A percentile compares a stretch with the other conserved stretches of the same genome.
These are phyloP conservation scores for Ancistrus triradiatus DNA, from an alignment of 2,113 vertebrate genomes.

Conservation along the genomic window DNA sequence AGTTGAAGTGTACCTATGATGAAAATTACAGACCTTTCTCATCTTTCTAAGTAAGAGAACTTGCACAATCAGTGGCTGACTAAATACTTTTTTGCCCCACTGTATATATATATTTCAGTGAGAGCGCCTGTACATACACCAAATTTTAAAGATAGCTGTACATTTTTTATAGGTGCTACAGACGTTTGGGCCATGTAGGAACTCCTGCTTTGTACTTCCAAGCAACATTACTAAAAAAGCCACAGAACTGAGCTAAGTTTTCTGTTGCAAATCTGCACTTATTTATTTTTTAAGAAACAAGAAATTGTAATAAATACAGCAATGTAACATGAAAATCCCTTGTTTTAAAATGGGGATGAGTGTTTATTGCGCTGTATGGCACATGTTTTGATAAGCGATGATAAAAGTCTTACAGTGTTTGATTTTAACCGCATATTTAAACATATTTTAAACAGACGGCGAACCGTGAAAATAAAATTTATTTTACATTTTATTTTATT, in stretches of 20 bases:
- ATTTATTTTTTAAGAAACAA: slow-evolving; percentile 35
- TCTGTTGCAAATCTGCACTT: slow-evolving; percentile 35
- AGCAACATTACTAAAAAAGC: slow-evolving; percentile 21
- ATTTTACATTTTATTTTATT: too few species aligned
- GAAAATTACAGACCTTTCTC: too few species aligned
- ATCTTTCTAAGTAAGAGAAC: too few species aligned
- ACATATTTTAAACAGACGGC: too few species aligned
- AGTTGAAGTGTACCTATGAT: too few species aligned
- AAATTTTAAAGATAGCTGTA: slow-evolving; percentile 33
- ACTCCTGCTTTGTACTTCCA: slow-evolving; percentile 10
- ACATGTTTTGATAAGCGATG: slow-evolving; percentile 32
- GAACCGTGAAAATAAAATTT: too few species aligned
- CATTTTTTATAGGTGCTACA: slow-evolving; percentile 31
- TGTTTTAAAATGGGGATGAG: slow-evolving; percentile 11
- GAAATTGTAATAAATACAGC: slow-evolving; percentile 15
- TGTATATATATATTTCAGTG: slow-evolving; percentile 10
- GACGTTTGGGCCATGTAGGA: neutral
- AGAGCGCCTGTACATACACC: slow-evolving; percentile 26
- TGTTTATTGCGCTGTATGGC: slow-evolving; percentile 43
- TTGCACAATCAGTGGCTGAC: too few species aligned
- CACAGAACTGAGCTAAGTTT: slow-evolving; percentile 18
- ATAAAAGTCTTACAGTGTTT: slow-evolving; percentile 69
- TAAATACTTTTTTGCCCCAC: too few species aligned
- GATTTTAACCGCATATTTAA: too few species aligned
- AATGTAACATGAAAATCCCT: slow-evolving; percentile 14